These are phyloP conservation scores for Apotomis turbidana DNA, from an alignment of 2,888 invertebrate genomes.

Conservation along the genomic window DNA sequence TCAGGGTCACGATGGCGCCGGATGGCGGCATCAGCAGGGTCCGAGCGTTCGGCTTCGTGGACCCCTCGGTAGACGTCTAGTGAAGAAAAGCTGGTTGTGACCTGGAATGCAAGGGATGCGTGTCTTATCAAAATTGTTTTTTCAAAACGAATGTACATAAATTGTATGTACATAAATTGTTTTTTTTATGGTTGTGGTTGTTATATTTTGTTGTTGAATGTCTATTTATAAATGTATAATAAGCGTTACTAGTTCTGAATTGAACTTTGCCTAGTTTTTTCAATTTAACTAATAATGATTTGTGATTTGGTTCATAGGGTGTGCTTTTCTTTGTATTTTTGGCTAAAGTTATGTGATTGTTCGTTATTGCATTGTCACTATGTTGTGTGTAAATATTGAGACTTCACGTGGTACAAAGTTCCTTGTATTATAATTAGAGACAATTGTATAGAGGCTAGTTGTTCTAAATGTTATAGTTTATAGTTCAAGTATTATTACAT, in stretches of 20 bases:
- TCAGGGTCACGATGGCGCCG: slow-evolving; percentile 84
- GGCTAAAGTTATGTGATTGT: background rate
- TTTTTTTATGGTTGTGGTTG: too few relatives aligned
- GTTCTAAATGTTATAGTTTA: background rate
- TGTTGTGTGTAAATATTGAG: background rate
- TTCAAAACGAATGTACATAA: too few relatives aligned
- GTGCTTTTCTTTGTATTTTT: too few relatives aligned
- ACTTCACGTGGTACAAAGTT: slow-evolving; percentile 2
- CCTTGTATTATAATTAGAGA: slow-evolving; percentile 8
- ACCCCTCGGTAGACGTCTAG: slow-evolving; percentile 9
- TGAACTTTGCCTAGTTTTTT: too few relatives aligned
- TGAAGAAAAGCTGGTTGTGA: background rate
- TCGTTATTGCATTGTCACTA: background rate
- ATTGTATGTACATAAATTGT: too few relatives aligned
- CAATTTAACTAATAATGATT: too few relatives aligned
- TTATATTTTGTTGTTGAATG: too few relatives aligned
- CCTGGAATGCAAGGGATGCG: background rate
- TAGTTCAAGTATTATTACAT: slow-evolving; percentile 31
- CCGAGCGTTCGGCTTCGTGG: slow-evolving; percentile 70
- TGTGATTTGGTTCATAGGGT: too few relatives aligned
- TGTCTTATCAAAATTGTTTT: background rate
- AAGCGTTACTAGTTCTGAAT: too few relatives aligned
- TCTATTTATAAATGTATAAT: too few relatives aligned
- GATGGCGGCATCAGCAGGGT: slow-evolving; percentile 86
- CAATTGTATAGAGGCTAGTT: background rate